Evolutionary conservation across 2,113 vertebrate genomes (phyloP).

Genomic region (Clarias macrocephalus): DNA sequence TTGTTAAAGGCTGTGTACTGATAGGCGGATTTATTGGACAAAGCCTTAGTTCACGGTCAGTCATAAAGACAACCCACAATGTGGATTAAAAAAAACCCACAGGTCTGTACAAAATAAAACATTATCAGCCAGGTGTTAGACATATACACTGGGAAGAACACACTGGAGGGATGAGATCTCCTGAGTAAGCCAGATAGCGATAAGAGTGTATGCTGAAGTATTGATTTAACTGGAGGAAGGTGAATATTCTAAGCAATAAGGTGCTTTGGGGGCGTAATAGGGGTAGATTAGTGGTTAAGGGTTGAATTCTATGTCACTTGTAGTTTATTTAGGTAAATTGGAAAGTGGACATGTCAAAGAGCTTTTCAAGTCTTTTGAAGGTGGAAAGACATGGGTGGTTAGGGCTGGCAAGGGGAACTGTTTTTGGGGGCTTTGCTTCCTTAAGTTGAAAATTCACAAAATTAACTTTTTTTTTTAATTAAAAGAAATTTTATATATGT

Average conservation of each 20-base stretch:
- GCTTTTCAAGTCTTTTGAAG: neutral
- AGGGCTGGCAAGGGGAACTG: neutral
- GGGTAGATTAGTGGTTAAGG: neutral
- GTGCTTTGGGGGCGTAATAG: neutral
- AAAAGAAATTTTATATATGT: too few species aligned
- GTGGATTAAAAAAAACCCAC: constrained; percentile 23
- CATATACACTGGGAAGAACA: neutral
- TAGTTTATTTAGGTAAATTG: neutral
- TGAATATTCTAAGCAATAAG: neutral
- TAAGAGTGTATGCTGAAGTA: constrained; percentile 5
- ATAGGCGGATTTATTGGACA: constrained; percentile 30
- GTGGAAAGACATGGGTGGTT: neutral
- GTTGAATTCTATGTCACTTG: neutral
- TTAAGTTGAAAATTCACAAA: neutral
- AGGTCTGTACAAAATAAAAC: constrained; percentile 15
- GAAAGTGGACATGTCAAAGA: neutral
- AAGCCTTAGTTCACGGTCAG: constrained; percentile 9
- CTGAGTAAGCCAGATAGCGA: neutral
- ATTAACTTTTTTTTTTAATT: neutral
- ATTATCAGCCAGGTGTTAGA: constrained; percentile 22
- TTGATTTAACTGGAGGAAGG: constrained; percentile 25
- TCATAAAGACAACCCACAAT: constrained; percentile 35
- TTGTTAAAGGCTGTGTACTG: constrained; percentile 31
- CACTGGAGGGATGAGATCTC: neutral
- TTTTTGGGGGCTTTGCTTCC: neutral